These are phyloP conservation scores for Drosophila paracracens DNA, from an alignment of 2,888 invertebrate species.

Conservation along the genomic window DNA sequence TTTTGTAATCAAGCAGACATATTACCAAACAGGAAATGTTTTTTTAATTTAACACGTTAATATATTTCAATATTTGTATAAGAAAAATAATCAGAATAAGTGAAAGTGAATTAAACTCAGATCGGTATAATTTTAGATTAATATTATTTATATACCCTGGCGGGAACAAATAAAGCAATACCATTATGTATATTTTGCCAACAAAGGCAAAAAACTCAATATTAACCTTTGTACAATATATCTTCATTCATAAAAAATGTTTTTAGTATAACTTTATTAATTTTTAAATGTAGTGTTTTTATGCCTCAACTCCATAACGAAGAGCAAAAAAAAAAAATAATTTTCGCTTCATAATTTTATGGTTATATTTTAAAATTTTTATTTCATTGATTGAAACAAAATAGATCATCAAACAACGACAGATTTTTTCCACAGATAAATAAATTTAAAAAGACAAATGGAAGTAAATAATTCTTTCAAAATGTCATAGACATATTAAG, in stretches of 20 bases:
- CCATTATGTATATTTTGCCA: neutral
- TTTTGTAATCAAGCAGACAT: neutral
- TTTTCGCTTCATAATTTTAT: neutral
- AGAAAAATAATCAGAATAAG: neutral
- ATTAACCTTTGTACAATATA: neutral
- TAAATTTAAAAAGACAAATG: neutral
- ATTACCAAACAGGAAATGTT: conserved; percentile 8
- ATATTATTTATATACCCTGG: neutral
- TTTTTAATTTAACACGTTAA: neutral
- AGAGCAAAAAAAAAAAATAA: neutral
- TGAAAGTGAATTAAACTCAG: neutral
- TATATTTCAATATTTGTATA: neutral
- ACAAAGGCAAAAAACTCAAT: neutral
- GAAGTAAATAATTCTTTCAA: neutral
- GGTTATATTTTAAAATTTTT: neutral
- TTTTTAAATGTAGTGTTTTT: neutral
- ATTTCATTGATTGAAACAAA: neutral
- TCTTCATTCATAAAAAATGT: neutral
- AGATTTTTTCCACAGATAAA: neutral
- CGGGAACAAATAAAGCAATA: neutral
- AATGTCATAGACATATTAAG: neutral
- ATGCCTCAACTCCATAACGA: neutral
- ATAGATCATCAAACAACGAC: neutral
- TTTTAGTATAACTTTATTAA: neutral
- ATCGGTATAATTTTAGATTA: neutral